Percentiles rank a stretch among this genome's conserved stretches.
Conservation (phyloP, 2,888 invertebrate species). For the Cartodere bifasciata region DNA sequence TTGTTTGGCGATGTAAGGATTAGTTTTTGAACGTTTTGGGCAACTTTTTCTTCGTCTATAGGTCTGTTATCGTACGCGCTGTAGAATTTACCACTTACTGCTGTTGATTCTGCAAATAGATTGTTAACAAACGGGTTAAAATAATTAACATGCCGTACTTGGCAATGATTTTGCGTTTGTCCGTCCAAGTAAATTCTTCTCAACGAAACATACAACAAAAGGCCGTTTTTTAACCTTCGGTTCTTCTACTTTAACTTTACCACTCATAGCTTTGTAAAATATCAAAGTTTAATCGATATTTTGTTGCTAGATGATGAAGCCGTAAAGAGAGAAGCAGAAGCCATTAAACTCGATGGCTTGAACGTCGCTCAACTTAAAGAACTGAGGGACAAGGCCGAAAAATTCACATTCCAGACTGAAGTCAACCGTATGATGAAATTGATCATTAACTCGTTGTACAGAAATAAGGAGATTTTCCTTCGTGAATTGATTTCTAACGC, state of each 20-base stretch:
- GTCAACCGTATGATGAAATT: slow-evolving; percentile 99
- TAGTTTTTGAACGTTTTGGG: slow-evolving; percentile 24
- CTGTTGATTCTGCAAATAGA: no score
- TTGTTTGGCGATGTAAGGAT: slow-evolving; percentile 24
- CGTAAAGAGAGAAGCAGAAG: slow-evolving; percentile 86
- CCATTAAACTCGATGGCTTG: slow-evolving; percentile 88
- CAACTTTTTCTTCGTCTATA: slow-evolving; percentile 18
- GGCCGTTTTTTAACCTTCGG: no score
- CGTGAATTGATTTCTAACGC: slow-evolving; percentile 98
- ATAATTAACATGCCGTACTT: no score
- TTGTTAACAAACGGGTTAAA: no score
- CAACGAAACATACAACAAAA: no score
- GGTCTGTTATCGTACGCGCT: not conserved
- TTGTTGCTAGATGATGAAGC: slow-evolving; percentile 67
- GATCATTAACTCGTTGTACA: slow-evolving; percentile 97
- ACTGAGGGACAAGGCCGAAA: slow-evolving; percentile 77
- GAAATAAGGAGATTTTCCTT: slow-evolving; percentile 98
- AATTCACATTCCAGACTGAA: slow-evolving; percentile 90
- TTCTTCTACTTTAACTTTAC: no score
- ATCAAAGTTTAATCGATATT: not conserved
- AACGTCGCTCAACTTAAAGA: slow-evolving; percentile 91
- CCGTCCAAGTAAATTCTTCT: no score
- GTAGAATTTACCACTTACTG: slow-evolving; percentile 9
- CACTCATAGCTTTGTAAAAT: no score
- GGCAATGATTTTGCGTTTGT: no score